Base-by-base conservation (phyloP, 1,140 invertebrate genomes). In the Aradophagus sp. region DNA sequence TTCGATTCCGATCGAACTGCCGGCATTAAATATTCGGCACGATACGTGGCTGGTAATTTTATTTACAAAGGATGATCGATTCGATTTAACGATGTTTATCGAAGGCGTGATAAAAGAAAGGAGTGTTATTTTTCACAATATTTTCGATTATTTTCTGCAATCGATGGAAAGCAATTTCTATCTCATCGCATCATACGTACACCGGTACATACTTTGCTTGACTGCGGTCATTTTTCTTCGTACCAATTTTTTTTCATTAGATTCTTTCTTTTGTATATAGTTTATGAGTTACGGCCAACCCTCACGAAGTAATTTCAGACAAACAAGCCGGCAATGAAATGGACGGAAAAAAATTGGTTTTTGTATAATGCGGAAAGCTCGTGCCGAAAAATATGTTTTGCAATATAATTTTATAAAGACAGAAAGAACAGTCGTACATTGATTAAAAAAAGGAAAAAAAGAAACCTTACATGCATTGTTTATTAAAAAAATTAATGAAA, bases 91-190 rank as follows among this genome's bases (percentile, higher is more conserved):
- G 31, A 32, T 63, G 14, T 53, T 63, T 63, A 62, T 41, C 19
- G 4, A 19, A 5, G 17, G 26, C 11, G 16, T 29, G 38, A 48
- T 8, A 29, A 26, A 41, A 42, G 5, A 27, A 20, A 34, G 14
- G 10, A 3, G 20, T 50, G 58, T 50, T 66, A 66, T 66, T 56
- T 20, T 47, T 45, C 62, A 32, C 17, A 36, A 39, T 39, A 59
- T 59, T 59, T 67, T 31, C 23, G 34, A 61, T 62, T 69, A 58
- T 29, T 50, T 45, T 44, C n/a, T 26, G 44, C 34, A 56, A 70
- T 70, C 66, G 45, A 62, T 56, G 42, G 27, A 45, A 69, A 62
- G 56, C 58, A 70, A 68, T 70, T 62, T 62, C 35, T 70, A 56
- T 62, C 44, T 62, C 66, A 50, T 69, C 35, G 16, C 48, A 53